Conservation (phyloP, 2,113 vertebrate genomes). For the Clupea harengus region DNA sequence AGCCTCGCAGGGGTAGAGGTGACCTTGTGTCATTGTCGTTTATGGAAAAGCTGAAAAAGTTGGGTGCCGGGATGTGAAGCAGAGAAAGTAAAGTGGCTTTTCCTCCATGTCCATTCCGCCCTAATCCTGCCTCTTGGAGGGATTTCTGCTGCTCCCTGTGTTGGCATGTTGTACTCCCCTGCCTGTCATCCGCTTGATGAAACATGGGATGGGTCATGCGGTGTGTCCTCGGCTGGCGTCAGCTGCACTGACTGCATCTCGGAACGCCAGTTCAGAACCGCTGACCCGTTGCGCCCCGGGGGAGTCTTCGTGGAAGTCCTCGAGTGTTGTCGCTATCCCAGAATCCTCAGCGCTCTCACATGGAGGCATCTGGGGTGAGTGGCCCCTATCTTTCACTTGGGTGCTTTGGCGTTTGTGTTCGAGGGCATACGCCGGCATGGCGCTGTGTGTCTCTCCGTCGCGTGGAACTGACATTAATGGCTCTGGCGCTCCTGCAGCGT, state of each 20-base stretch:
- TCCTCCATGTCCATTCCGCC: constrained; percentile 27
- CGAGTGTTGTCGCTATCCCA: background rate
- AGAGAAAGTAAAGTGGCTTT: constrained; percentile 52
- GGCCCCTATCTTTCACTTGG: background rate
- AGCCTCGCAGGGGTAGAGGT: background rate
- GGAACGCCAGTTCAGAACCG: background rate
- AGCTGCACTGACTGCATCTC: background rate
- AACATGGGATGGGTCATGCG: background rate
- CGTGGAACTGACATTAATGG: background rate
- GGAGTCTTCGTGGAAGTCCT: background rate
- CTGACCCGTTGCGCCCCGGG: background rate
- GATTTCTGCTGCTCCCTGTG: constrained; percentile 46
- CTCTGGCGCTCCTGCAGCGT: background rate
- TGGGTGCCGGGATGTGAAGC: background rate
- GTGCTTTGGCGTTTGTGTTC: background rate
- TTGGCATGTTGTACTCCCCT: constrained; percentile 31
- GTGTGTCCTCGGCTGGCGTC: background rate
- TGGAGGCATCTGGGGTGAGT: background rate
- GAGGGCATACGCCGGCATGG: background rate
- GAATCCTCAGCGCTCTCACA: background rate
- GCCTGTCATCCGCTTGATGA: background rate
- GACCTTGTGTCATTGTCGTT: background rate
- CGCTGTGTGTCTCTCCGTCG: background rate
- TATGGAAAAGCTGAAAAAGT: constrained; percentile 25
- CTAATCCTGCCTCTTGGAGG: constrained; percentile 57